Evolutionary conservation across 2,113 vertebrate species (phyloP), one percentile per base, ranked within the genome.

Genomic region (Casuarius casuarius): DNA sequence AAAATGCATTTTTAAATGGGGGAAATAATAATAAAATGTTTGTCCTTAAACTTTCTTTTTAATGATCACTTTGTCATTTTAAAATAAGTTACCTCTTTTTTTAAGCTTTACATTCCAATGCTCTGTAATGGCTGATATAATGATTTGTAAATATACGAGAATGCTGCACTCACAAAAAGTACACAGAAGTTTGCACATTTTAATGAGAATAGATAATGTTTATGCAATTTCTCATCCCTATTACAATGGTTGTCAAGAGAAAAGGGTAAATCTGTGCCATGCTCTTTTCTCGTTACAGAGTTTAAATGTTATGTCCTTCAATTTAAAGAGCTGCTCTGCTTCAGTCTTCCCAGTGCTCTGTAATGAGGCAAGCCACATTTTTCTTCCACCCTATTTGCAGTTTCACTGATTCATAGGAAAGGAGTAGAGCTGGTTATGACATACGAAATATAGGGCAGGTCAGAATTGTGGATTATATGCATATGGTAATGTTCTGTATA

Each of bases 341-440:
- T 73, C 73, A 54, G 82, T 90, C 76, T 95, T 93, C 42, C 10
- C 20, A 15, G 13, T 42, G 44, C 84, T 87, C 70, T 84, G 29
- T 90, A 96, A 97, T 96, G 95, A 96, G 74, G 85, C 54, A 65
- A 73, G 58, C n/a, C 46, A 22, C 72, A 46, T 93, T 97, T 95
- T 87, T 94, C 82, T 76, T 84, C 48, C 40, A 84, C 7, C 11
- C 44, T 91, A 61, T 93, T 84, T 92, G 71, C 78, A 76, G 56
- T 91, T 95, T 81, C 67, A 51, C 21, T 96, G 91, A 89, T 94
- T 91, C 89, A 94, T 22, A 83, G 77, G 79, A 85, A 91, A 94
- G 20, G 23, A 90, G 54, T 17, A 79, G 76, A 82, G 71, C 54
- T 91, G 35, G 33, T 85, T 94, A 67, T 63, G 46, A 89, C 61